These are phyloP conservation scores for Tinamus guttatus DNA, from an alignment of 2,113 vertebrate genomes.

Conservation along the genomic window DNA sequence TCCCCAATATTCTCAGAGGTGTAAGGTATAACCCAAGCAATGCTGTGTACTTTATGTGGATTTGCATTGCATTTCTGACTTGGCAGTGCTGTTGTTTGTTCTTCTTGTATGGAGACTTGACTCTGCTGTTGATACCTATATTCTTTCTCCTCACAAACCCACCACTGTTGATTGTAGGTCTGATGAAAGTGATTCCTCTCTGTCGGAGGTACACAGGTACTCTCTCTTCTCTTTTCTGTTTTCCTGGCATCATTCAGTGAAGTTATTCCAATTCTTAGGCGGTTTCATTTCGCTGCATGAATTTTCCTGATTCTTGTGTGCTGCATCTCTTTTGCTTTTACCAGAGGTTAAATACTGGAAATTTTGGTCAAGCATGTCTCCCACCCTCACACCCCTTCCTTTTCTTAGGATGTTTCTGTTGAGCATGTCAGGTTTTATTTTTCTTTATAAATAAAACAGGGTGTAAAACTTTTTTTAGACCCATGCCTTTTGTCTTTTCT, in stretches of 20 bases:
- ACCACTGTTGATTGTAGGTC: constrained; percentile 84
- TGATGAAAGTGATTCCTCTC: constrained; percentile 88
- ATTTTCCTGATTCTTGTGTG: not conserved
- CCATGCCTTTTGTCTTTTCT: not conserved
- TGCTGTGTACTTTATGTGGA: not conserved
- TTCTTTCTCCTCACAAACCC: constrained; percentile 81
- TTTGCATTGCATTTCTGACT: constrained; percentile 55
- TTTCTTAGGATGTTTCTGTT: not conserved
- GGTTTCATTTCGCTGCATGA: constrained; percentile 75
- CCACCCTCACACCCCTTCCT: not conserved
- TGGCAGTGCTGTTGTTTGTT: constrained; percentile 60
- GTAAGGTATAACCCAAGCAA: not conserved
- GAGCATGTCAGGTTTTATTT: not conserved
- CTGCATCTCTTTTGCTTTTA: constrained; percentile 44
- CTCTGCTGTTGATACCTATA: constrained; percentile 78
- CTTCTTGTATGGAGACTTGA: constrained; percentile 57
- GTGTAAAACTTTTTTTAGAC: not conserved
- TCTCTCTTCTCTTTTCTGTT: constrained; percentile 73
- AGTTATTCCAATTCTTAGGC: constrained; percentile 46
- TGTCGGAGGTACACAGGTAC: constrained; percentile 88
- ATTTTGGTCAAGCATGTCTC: constrained; percentile 35
- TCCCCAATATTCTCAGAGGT: not conserved
- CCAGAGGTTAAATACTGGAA: not conserved
- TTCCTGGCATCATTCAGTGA: constrained; percentile 58
- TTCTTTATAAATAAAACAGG: not conserved